A percentile compares a stretch with the other conserved stretches of the same genome.
These are phyloP conservation scores for Dicaeum eximium DNA, from an alignment of 2,113 vertebrate genomes.

Conservation along the genomic window DNA sequence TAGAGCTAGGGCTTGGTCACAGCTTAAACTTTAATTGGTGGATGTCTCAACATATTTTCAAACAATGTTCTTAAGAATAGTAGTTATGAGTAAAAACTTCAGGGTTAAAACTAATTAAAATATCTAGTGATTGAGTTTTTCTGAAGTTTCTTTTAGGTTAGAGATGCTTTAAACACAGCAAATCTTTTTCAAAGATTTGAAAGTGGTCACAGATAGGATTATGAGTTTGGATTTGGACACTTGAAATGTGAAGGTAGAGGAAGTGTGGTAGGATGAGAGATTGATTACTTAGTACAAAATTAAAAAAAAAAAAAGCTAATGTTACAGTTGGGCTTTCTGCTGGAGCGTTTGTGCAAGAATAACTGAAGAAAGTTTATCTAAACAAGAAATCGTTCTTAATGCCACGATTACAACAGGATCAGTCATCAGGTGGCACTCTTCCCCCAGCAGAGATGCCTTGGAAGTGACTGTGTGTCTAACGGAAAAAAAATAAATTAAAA, in stretches of 20 bases:
- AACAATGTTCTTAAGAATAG: neutral
- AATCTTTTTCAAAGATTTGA: neutral
- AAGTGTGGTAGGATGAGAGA: neutral
- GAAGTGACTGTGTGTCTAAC: neutral
- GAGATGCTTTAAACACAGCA: neutral
- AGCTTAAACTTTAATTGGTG: neutral
- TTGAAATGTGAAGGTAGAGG: neutral
- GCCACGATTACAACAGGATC: neutral
- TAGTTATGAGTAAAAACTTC: neutral
- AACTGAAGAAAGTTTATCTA: too few relatives aligned
- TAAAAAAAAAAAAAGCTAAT: neutral
- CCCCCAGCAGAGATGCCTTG: neutral
- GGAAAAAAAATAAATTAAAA: rapidly evolving
- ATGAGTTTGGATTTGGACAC: neutral
- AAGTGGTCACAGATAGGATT: neutral
- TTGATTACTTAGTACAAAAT: neutral
- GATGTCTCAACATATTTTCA: neutral
- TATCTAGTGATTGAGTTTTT: neutral
- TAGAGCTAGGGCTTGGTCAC: neutral
- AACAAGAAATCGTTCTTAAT: too few relatives aligned
- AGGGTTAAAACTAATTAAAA: neutral
- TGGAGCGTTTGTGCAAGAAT: too few relatives aligned
- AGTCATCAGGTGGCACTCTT: constrained; percentile 62
- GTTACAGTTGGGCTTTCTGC: neutral
- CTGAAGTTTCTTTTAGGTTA: neutral